Evolutionary conservation across 2,797 vertebrate species (phyloP).

Genomic region (Scolopax bukidnonensis): DNA sequence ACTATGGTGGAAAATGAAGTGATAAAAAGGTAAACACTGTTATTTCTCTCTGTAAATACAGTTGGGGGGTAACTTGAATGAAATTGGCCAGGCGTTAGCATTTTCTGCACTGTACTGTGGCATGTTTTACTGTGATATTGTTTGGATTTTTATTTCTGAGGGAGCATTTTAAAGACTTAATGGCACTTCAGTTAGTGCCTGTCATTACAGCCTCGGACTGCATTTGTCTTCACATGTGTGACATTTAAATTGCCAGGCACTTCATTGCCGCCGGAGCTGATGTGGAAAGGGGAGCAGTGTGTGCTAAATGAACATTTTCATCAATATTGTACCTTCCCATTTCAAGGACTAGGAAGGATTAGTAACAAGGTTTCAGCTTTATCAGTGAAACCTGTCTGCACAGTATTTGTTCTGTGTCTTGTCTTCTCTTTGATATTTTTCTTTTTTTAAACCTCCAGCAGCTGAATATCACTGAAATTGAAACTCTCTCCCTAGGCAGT

Average conservation of each 20-base stretch:
- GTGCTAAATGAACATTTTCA: background rate
- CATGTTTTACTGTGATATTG: background rate
- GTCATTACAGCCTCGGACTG: background rate
- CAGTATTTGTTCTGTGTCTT: background rate
- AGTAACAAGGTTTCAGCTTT: background rate
- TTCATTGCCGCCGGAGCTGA: background rate
- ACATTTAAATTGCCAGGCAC: background rate
- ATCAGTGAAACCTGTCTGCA: background rate
- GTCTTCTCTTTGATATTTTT: background rate
- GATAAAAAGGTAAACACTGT: conserved; percentile 84
- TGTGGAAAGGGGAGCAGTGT: background rate
- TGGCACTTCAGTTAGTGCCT: background rate
- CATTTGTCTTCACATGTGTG: background rate
- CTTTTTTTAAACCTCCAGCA: background rate
- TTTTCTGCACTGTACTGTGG: background rate
- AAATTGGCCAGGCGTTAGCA: background rate
- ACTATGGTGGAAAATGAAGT: conserved; percentile 90
- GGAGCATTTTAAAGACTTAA: background rate
- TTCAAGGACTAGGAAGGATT: background rate
- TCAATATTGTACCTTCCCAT: background rate
- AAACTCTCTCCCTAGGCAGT: background rate
- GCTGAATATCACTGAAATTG: background rate
- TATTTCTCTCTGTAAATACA: background rate
- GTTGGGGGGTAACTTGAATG: background rate
- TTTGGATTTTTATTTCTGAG: conserved; percentile 6